Percentiles rank a stretch among this genome's conserved stretches.
phyloP scores from a whole-genome alignment of 2,888 invertebrate species.

The Lymantria dispar region DNA sequence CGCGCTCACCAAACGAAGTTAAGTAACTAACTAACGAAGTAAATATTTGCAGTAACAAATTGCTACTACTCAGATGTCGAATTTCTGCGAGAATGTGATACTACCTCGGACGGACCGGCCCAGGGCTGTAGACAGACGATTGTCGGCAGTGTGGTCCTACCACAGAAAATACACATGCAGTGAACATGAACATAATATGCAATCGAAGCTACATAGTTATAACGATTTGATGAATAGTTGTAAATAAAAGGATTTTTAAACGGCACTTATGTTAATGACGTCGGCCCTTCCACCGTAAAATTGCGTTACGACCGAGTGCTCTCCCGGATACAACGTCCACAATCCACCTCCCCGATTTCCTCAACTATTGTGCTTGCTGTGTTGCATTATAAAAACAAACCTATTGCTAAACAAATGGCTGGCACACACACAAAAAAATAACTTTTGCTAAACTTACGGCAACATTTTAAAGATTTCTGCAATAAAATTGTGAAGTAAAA shows the following conservation, averaged over 20 bases:
- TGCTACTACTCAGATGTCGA: too few relatives aligned
- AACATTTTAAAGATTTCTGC: slow-evolving; percentile 1
- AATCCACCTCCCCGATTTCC: slow-evolving; percentile 49
- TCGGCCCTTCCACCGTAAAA: slow-evolving; percentile 61
- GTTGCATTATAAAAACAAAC: slow-evolving; percentile 45
- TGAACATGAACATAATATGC: too few relatives aligned
- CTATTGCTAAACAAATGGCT: slow-evolving; percentile 33
- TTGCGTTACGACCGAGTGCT: slow-evolving; percentile 57
- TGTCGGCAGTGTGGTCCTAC: too few relatives aligned
- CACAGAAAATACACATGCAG: too few relatives aligned
- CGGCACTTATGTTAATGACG: slow-evolving; percentile 51
- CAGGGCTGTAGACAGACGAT: too few relatives aligned
- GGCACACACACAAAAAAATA: slow-evolving; percentile 16
- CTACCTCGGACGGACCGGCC: too few relatives aligned
- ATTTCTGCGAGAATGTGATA: too few relatives aligned
- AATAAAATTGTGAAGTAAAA: slow-evolving; percentile 1
- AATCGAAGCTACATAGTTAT: slow-evolving; percentile 1
- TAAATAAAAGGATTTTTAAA: slow-evolving; percentile 31
- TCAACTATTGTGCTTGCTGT: slow-evolving; percentile 51
- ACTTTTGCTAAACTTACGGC: slow-evolving; percentile 1
- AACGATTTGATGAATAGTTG: slow-evolving; percentile 31
- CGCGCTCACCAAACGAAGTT: too few relatives aligned
- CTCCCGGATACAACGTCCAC: slow-evolving; percentile 47
- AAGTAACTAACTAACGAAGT: too few relatives aligned
- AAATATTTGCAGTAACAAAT: too few relatives aligned